phyloP scores from a whole-genome alignment of 1,140 invertebrate species.

The Leptinotarsa lineolata region DNA sequence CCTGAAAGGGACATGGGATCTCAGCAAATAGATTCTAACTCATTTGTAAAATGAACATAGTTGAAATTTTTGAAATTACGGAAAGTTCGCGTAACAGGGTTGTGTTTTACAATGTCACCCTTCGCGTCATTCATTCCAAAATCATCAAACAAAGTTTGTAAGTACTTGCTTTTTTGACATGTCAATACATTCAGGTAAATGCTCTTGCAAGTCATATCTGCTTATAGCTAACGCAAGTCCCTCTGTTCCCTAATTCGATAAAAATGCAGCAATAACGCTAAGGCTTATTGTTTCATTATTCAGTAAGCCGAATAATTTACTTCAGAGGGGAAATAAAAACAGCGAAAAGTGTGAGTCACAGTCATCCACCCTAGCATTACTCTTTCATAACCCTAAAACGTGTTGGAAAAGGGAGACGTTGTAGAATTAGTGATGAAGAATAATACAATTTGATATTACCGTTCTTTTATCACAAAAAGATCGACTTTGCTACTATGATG shows the following conservation, averaged over 20 bases:
- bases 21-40: no score
- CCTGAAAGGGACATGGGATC: no score
- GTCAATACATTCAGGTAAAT: no score
- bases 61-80: no score
- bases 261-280: not conserved
- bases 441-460: not conserved
- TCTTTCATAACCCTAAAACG: constrained; percentile 30
- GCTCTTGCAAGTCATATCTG: not conserved
- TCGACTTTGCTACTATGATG: no score
- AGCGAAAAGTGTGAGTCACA: not conserved
- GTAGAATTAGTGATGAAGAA: not conserved
- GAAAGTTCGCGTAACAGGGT: no score
- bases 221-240: not conserved
- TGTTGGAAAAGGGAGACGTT: constrained; percentile 7
- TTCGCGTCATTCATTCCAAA: no score
- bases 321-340: not conserved
- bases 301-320: constrained; percentile 17
- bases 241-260: not conserved
- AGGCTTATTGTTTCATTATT: constrained; percentile 1
- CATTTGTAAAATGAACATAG: no score
- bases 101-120: no score
- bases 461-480: not conserved
- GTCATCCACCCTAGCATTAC: constrained; percentile 18
- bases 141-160: no score
- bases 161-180: no score